These are phyloP conservation scores for Paramormyrops kingsleyae DNA, from an alignment of 2,113 vertebrate genomes.

Conservation along the genomic window DNA sequence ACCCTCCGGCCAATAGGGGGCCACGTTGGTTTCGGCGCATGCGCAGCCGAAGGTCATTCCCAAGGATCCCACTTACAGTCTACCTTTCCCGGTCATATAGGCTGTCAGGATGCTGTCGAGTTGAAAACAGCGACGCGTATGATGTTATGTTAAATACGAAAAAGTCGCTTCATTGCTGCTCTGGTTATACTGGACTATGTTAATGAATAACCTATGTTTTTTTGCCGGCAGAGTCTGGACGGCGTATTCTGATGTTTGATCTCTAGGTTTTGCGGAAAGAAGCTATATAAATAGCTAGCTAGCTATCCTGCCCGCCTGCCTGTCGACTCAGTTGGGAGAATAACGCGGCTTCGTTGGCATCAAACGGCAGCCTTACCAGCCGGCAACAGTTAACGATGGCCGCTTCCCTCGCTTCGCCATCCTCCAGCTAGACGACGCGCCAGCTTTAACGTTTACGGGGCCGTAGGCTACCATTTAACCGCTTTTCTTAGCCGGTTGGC, in stretches of 20 bases:
- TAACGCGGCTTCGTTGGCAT: background rate
- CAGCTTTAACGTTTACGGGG: background rate
- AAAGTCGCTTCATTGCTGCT: background rate
- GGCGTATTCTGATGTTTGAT: slow-evolving; percentile 49
- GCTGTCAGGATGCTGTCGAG: background rate
- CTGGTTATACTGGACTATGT: background rate
- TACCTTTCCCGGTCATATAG: background rate
- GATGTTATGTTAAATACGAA: background rate
- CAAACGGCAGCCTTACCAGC: background rate
- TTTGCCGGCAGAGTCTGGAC: slow-evolving; percentile 29
- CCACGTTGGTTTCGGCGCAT: background rate
- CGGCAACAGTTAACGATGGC: background rate
- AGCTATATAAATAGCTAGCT: slow-evolving; percentile 38
- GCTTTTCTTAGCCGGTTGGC: background rate
- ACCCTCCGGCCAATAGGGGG: background rate
- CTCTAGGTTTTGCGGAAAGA: background rate
- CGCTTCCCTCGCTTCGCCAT: background rate
- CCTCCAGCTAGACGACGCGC: background rate
- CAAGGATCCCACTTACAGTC: background rate
- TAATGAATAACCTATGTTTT: background rate
- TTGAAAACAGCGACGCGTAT: background rate
- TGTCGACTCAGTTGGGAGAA: background rate
- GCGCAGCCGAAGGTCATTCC: slow-evolving; percentile 15
- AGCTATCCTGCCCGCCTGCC: background rate
- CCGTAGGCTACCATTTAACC: background rate